phyloP scores from a whole-genome alignment of 2,888 invertebrate species.

The Acrocera orbiculus region DNA sequence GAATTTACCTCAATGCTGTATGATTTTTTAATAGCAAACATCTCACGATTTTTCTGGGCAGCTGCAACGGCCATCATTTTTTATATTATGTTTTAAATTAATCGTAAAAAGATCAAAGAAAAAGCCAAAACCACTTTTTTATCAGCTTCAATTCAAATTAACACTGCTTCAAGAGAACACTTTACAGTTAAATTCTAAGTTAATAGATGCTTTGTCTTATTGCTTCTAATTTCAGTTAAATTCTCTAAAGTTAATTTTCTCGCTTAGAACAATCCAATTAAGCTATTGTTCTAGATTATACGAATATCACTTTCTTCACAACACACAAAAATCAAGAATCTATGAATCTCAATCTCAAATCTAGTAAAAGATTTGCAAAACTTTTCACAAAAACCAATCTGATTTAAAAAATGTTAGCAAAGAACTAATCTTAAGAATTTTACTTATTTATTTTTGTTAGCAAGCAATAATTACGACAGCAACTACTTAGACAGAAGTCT shows the following conservation, averaged over 20 bases:
- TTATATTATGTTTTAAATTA: slow-evolving; percentile 3
- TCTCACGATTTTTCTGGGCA: slow-evolving; percentile 85
- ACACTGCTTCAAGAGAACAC: slow-evolving; percentile 3
- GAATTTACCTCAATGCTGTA: slow-evolving; percentile 94
- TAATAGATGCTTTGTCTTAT: slow-evolving; percentile 4
- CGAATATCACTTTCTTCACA: too few relatives aligned
- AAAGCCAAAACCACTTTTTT: too few relatives aligned
- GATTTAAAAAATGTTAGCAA: too few relatives aligned
- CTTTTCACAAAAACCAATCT: too few relatives aligned
- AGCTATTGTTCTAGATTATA: too few relatives aligned
- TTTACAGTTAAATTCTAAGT: slow-evolving; percentile 2
- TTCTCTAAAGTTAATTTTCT: too few relatives aligned
- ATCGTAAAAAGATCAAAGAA: too few relatives aligned
- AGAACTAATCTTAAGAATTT: slow-evolving; percentile 4
- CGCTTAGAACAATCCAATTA: too few relatives aligned
- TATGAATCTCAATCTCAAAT: too few relatives aligned
- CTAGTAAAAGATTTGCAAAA: too few relatives aligned
- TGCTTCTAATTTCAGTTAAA: too few relatives aligned
- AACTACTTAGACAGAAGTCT: slow-evolving; percentile 30
- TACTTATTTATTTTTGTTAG: slow-evolving; percentile 3
- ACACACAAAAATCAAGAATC: too few relatives aligned
- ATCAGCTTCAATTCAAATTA: slow-evolving; percentile 5
- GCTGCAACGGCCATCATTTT: slow-evolving; percentile 75
- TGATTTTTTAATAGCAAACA: slow-evolving; percentile 93
- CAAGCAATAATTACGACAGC: slow-evolving; percentile 9